Base-by-base conservation (phyloP, 2,113 vertebrate genomes). In the Hippolais icterina region DNA sequence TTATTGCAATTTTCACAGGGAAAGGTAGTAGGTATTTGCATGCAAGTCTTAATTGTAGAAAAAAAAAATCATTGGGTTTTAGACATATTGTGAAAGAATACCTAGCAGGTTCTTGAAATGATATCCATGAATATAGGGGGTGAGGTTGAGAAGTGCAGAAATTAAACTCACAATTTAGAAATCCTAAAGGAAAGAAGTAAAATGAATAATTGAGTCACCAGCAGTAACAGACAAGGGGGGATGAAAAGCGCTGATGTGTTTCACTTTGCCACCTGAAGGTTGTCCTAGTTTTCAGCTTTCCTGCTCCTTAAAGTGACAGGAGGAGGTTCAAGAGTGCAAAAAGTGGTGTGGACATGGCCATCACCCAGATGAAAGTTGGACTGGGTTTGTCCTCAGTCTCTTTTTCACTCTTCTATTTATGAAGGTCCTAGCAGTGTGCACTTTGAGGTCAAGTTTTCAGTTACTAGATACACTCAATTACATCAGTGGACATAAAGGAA, bases 301-400 rank as follows among this genome's bases (percentile, higher is more conserved):
- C 6, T 49, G 5, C 20, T 83, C 25, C 37, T 28, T 79, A 33
- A 71, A 68, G 33, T 81, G 39, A 59, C 21, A 77, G n/a, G 19
- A 91, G 37, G 27, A 72, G 3, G 22, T n/a, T 72, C 57, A 72
- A 68, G 42, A 29, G 9, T 20, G 9, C 2, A 8, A 87, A 91
- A 39, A 75, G 25, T 28, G 42, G 10, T 0, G 2, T 39, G 12
- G 15, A 11, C 1, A 2, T 9, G 17, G 22, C 39, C 0, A 0
- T 42, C 68, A 63, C 0, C 0, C 2, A 3, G 10, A 12, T 18
- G 21, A 61, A 66, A 35, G 3, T 0, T 68, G 69, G 33, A 4
- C 29, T 64, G 8, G 3, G 3, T 60, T 68, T 64, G 37, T 9
- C 9, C 41, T 69, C 53, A 22, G 20, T 22, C 5, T 63, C 12